Evolutionary conservation across 2,113 vertebrate species (phyloP), one percentile per base, ranked within the genome.

Genomic region (Syngnathoides biaculeatus): DNA sequence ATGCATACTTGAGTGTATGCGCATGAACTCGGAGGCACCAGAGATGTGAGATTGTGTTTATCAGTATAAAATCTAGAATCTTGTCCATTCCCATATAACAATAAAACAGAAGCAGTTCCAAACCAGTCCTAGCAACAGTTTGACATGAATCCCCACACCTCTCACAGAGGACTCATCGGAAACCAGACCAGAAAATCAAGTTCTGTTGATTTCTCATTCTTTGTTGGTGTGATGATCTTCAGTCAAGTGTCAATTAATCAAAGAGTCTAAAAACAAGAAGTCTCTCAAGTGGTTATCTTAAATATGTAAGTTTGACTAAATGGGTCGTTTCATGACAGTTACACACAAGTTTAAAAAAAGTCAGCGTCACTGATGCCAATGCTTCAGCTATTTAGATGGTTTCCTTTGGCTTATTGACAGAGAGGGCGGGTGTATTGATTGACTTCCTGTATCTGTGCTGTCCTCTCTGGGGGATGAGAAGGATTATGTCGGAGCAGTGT

Each of bases 401-500:
- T 56, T 64, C n/a, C 19, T 67, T 68, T 74, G 65, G 27, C 65
- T 73, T 52, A 39, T 67, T 58, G 76, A 83, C 81, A 11, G 39
- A 47, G 27, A 5, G 71, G 40, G 42, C 78, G 73, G 77, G 80
- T 77, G 69, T 82, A 83, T 86, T 71, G 86, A 88, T 84, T 39
- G 73, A 68, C 57, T 62, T 35, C 42, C 65, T 68, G 79, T 65
- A 71, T 79, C 58, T 76, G 57, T 1, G 45, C 64, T 10, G 52
- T 40, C 22, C 35, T 73, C 68, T 66, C 67, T 0, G 42, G 69
- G 60, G 75, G 56, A 71, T 48, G 82, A 72, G 70, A 65, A 59
- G 78, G 78, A 87, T 85, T 86, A 84, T 79, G 78, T 78, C 61
- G 79, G 82, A 56, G 45, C 71, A 65, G 74, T 70, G 55, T 69